Conservation (phyloP, 2,113 vertebrate species). For the Sus scrofa region T2T-Sscrofa CM000813.6:24003001-24003500, state of each 20-base stretch:
- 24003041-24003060: no score
- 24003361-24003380: not conserved
- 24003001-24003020: no score
- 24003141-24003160: no score
- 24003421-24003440: not conserved
- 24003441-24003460: not conserved
- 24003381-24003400: not conserved
- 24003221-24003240: not conserved
- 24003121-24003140: no score
- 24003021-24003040: no score
- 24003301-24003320: not conserved
- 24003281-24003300: not conserved
- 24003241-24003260: not conserved
- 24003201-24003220: no score
- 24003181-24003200: no score
- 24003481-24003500: not conserved
- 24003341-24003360: not conserved
- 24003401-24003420: not conserved
- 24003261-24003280: not conserved
- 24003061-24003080: no score
- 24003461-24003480: not conserved
- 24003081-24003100: no score
- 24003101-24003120: no score
- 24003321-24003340: not conserved
- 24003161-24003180: no score